Conservation (phyloP, 2,113 vertebrate species). For the Condylura cristata region DNA sequence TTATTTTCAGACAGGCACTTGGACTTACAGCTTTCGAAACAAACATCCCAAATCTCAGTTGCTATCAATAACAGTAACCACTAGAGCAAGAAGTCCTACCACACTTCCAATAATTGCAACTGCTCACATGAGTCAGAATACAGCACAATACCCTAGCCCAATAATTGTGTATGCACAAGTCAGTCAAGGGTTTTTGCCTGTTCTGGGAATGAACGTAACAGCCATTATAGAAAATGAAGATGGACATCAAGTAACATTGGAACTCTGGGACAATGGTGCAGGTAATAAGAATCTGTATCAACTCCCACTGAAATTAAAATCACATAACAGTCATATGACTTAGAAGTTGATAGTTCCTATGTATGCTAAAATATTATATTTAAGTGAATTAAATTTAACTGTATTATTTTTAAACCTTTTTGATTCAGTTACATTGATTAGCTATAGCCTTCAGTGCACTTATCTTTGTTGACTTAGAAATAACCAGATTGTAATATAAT, state of each 20-base stretch:
- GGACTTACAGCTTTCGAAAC: slow-evolving; percentile 82
- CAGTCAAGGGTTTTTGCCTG: slow-evolving; percentile 84
- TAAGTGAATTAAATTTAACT: not conserved
- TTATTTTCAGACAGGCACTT: slow-evolving; percentile 81
- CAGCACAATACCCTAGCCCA: slow-evolving; percentile 63
- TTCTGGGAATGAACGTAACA: slow-evolving; percentile 82
- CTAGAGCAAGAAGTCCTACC: slow-evolving; percentile 71
- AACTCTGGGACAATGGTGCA: slow-evolving; percentile 84
- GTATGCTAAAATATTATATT: not conserved
- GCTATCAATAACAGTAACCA: slow-evolving; percentile 81
- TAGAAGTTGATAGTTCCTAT: not conserved
- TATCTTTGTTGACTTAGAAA: not conserved
- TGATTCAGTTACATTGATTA: not conserved
- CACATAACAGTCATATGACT: not conserved
- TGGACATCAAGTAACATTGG: slow-evolving; percentile 45
- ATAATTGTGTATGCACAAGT: slow-evolving; percentile 83
- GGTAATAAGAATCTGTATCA: slow-evolving; percentile 74
- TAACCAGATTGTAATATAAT: not conserved
- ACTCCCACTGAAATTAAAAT: not conserved
- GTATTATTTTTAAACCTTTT: not conserved
- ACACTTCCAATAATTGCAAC: slow-evolving; percentile 76
- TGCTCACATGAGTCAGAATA: slow-evolving; percentile 69
- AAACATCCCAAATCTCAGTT: slow-evolving; percentile 24
- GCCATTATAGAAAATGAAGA: slow-evolving; percentile 78
- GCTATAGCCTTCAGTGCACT: not conserved